Conservation (phyloP, 2,888 invertebrate genomes). For the Schizotus pectinicornis region DNA sequence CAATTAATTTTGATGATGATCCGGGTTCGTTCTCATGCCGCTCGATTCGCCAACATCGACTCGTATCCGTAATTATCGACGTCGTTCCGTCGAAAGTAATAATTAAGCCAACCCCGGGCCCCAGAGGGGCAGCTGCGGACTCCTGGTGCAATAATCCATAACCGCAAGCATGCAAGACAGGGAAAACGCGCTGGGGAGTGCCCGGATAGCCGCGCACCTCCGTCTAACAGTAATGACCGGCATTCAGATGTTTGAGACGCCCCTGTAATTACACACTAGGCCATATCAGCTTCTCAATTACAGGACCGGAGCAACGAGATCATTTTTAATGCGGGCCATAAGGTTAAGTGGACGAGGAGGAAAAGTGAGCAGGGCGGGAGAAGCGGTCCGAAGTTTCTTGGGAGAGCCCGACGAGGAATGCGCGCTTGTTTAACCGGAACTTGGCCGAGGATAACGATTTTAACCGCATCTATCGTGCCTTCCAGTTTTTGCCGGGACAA, state of each 20-base stretch:
- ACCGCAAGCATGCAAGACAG: slow-evolving; percentile 38
- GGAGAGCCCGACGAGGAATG: no score
- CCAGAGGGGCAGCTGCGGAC: slow-evolving; percentile 29
- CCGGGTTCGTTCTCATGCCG: slow-evolving; percentile 7
- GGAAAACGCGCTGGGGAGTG: slow-evolving; percentile 29
- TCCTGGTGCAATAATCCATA: slow-evolving; percentile 39
- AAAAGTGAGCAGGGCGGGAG: no score
- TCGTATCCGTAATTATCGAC: slow-evolving; percentile 22
- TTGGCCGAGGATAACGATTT: no score
- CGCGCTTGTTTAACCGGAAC: no score
- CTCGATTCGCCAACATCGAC: slow-evolving; percentile 21
- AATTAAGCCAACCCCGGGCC: slow-evolving; percentile 27
- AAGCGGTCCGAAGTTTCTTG: no score
- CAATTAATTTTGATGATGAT: slow-evolving; percentile 26
- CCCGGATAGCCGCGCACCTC: slow-evolving; percentile 1
- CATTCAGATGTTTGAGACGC: slow-evolving; percentile 6
- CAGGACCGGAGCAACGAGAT: neutral
- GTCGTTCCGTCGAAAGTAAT: slow-evolving; percentile 25
- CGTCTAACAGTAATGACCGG: no score
- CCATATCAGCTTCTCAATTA: slow-evolving; percentile 17
- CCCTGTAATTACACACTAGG: slow-evolving; percentile 22
- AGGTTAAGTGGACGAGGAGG: no score
- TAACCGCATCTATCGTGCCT: no score
- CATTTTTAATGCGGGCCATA: no score
- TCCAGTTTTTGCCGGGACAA: no score